Evolutionary conservation across 2,888 invertebrate genomes (phyloP), one percentile per base, ranked within the genome.

Genomic region (Beris morrisii): DNA sequence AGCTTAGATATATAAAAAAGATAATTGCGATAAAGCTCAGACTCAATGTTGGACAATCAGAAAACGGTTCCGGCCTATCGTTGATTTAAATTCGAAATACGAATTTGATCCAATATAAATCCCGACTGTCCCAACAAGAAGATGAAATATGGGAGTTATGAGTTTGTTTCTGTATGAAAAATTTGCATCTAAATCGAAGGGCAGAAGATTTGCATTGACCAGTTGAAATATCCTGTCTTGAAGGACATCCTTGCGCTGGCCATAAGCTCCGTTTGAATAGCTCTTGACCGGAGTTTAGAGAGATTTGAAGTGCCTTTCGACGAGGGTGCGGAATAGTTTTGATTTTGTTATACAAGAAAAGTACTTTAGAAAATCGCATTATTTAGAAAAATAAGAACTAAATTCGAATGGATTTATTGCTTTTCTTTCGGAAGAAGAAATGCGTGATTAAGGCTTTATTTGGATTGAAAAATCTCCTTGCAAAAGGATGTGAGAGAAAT

Each of bases 131-230:
- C 45, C 45, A 46, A 46, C 58, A 46, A 30, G 45, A 56, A 43
- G 58, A 31, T 48, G 31, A 59, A 30, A 31, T n/a, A 32, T 28
- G 12, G 43, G 15, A 56, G 11, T 56, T 15, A 15, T 30, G 56
- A 32, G 43, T 56, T 38, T 13, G 13, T 13, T 43, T 61, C 15
- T 22, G 43, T 61, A 45, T 77, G 76, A 77, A 76, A 77, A 78
- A 78, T 78, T 78, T 78, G 78, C 78, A 78, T 78, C 76, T 78
- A 78, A 78, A 78, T 78, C 78, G 78, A 78, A 77, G 69, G 66
- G 30, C 56, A 65, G 68, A 65, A 63, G 69, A 69, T 71, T 68
- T 70, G 67, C 69, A 67, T 69, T 69, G 61, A 52, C 61, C 61
- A 61, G 61, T 61, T 61, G 52, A 61, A 61, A 52, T 61, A 50